phyloP scores from a whole-genome alignment of 1,140 invertebrate species.

The Drosophila pandora region DNA sequence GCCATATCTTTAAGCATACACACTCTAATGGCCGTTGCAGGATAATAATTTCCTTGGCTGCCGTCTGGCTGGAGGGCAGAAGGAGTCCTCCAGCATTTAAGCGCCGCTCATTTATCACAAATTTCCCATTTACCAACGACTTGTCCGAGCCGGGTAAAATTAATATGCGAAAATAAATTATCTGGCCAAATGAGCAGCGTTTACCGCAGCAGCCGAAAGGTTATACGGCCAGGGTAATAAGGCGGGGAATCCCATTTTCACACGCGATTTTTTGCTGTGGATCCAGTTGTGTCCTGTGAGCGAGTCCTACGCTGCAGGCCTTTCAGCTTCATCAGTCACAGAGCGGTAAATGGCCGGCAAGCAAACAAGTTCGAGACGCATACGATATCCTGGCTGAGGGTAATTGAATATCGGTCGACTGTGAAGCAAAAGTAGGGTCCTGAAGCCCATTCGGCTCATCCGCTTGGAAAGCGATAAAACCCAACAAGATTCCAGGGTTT shows the following conservation, averaged over 20 bases:
- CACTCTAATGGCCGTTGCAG: constrained; percentile 33
- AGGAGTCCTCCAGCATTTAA: constrained; percentile 61
- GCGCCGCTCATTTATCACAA: constrained; percentile 78
- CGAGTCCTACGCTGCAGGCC: constrained; percentile 31
- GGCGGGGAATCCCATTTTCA: constrained; percentile 52
- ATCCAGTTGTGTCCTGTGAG: not conserved
- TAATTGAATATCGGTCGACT: constrained; percentile 81
- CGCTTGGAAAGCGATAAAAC: constrained; percentile 74
- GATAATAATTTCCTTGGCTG: constrained; percentile 66
- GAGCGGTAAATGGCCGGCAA: constrained; percentile 47
- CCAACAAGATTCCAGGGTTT: constrained; percentile 38
- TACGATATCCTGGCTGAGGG: constrained; percentile 44
- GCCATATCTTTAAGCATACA: constrained; percentile 45
- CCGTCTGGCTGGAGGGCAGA: constrained; percentile 6
- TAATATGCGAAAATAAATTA: constrained; percentile 83
- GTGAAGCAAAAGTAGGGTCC: constrained; percentile 50
- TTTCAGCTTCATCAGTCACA: constrained; percentile 79
- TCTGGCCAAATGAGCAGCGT: constrained; percentile 77
- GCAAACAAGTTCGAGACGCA: constrained; percentile 15
- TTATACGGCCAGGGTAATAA: not conserved
- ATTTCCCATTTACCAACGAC: constrained; percentile 69
- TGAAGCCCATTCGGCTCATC: constrained; percentile 26
- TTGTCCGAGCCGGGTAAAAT: constrained; percentile 62
- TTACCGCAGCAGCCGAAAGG: constrained; percentile 45
- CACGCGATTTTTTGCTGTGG: constrained; percentile 62